Evolutionary conservation across 2,888 invertebrate genomes (phyloP).

Genomic region (Sicus ferrugineus): DNA sequence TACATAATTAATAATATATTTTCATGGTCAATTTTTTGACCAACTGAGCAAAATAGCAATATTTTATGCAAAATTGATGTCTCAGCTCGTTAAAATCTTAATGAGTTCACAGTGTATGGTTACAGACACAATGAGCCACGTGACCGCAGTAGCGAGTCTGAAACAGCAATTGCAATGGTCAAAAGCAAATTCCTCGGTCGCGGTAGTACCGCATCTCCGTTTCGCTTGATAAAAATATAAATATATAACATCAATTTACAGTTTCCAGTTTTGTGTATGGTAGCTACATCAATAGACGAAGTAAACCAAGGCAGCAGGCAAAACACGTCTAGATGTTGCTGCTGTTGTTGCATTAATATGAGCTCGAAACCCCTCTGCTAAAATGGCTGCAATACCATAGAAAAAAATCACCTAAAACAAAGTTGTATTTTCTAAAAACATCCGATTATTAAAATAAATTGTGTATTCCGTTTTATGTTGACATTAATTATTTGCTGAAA

Average conservation of each 20-base stretch:
- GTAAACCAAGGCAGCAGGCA: conserved; percentile 7
- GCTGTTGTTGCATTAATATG: conserved; percentile 27
- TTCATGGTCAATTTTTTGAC: no score
- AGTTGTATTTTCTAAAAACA: no score
- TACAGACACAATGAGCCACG: no score
- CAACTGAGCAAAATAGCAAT: no score
- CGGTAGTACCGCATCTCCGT: conserved; percentile 40
- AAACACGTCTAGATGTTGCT: neutral
- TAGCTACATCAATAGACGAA: conserved; percentile 50
- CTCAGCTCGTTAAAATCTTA: no score
- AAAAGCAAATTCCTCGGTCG: conserved; percentile 39
- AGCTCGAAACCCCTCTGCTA: conserved; percentile 29
- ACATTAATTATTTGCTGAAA: neutral
- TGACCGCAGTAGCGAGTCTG: conserved; percentile 40
- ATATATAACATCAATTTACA: conserved; percentile 26
- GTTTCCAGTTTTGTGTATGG: conserved; percentile 44
- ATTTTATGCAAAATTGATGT: no score
- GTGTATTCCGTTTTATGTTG: conserved; percentile 4
- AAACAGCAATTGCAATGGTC: conserved; percentile 52
- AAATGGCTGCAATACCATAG: conserved; percentile 41
- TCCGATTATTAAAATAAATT: no score
- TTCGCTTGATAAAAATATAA: neutral
- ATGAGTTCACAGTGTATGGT: no score
- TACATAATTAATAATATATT: no score
- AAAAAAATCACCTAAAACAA: no score